phyloP scores from a whole-genome alignment of 2,797 vertebrate genomes.

The Sebastes nivosus region DNA sequence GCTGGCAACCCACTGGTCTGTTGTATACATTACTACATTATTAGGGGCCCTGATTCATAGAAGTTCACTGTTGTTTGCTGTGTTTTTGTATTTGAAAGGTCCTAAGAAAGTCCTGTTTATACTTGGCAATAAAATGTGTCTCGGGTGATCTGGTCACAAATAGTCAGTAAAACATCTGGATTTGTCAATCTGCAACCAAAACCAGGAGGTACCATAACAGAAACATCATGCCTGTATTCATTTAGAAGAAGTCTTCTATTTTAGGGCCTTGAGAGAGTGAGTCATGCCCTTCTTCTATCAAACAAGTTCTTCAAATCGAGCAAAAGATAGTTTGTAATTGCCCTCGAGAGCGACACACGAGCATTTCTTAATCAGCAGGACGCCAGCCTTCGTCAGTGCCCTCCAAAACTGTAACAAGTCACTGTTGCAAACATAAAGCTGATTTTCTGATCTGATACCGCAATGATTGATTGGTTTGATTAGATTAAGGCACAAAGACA shows the following conservation, averaged over 20 bases:
- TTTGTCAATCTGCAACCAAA: background rate
- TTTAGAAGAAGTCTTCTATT: background rate
- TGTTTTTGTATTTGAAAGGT: background rate
- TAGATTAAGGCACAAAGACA: background rate
- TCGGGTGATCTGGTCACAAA: background rate
- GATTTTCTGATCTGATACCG: background rate
- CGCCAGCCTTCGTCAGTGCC: background rate
- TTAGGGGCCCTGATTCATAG: background rate
- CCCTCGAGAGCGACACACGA: background rate
- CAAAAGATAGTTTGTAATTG: background rate
- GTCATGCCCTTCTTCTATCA: background rate
- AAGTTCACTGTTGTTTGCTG: background rate
- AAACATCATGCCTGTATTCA: background rate
- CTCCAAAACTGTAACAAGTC: background rate
- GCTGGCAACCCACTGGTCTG: background rate
- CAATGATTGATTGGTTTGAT: background rate
- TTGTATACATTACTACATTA: constrained; percentile 7
- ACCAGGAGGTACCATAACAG: background rate
- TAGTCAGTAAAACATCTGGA: background rate
- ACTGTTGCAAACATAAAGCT: background rate
- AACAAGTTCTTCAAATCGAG: background rate
- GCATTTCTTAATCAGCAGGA: background rate
- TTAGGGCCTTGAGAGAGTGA: background rate
- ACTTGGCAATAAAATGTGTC: background rate
- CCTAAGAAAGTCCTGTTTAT: background rate